Conservation (phyloP, 2,888 invertebrate species). For the Lottia gigantea region DNA sequence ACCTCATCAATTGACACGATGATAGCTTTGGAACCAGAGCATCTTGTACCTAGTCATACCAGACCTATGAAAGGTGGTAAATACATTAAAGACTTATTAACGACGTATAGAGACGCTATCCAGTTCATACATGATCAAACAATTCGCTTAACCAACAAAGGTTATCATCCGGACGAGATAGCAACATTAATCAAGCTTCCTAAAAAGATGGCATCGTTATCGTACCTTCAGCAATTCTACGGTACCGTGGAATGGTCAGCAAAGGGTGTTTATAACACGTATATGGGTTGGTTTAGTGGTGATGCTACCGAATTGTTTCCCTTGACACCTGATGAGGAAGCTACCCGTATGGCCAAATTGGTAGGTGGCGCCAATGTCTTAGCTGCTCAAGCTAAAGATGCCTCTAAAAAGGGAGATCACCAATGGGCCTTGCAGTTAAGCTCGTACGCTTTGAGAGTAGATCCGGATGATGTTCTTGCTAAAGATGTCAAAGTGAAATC, state of each 20-base stretch:
- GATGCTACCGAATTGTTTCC: slow-evolving; percentile 49
- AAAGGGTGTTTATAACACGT: slow-evolving; percentile 46
- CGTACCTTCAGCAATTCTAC: slow-evolving; percentile 55
- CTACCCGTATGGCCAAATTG: slow-evolving; percentile 42
- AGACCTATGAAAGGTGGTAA: slow-evolving; percentile 45
- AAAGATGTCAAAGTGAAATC: slow-evolving; percentile 41
- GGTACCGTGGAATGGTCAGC: slow-evolving; percentile 60
- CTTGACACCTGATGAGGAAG: slow-evolving; percentile 39
- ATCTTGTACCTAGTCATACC: slow-evolving; percentile 59
- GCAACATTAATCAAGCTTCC: slow-evolving; percentile 48
- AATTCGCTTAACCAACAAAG: slow-evolving; percentile 55
- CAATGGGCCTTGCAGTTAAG: slow-evolving; percentile 57
- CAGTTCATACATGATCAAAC: slow-evolving; percentile 61
- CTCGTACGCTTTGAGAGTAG: slow-evolving; percentile 33
- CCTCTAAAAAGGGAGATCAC: slow-evolving; percentile 42
- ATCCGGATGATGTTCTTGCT: slow-evolving; percentile 35
- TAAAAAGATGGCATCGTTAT: slow-evolving; percentile 38
- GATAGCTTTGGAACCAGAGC: slow-evolving; percentile 44
- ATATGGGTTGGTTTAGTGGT: slow-evolving; percentile 52
- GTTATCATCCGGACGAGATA: slow-evolving; percentile 58
- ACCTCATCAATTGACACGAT: slow-evolving; percentile 54
- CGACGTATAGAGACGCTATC: slow-evolving; percentile 55
- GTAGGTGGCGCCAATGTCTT: slow-evolving; percentile 39
- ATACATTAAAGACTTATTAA: slow-evolving; percentile 36
- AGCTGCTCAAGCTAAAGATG: slow-evolving; percentile 35